These are phyloP conservation scores for Nephila pilipes DNA, from an alignment of 1,140 invertebrate genomes.

Conservation along the genomic window DNA sequence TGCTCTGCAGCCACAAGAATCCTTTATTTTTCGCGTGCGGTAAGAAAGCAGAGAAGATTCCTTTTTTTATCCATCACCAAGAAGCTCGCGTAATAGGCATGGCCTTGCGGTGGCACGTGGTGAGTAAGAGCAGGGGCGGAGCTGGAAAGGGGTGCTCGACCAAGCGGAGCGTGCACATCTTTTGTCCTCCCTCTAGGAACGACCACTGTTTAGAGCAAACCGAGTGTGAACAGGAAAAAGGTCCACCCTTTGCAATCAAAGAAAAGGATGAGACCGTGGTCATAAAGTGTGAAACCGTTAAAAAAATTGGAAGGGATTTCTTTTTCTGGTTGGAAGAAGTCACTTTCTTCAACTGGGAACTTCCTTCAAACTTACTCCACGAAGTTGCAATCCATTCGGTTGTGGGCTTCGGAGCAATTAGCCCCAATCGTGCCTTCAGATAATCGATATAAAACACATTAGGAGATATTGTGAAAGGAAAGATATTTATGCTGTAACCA, in stretches of 20 bases:
- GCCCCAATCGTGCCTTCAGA: not conserved
- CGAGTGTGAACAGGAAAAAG: constrained; percentile 58
- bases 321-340: not conserved
- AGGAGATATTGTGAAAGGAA: not conserved
- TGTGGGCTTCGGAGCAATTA: not conserved
- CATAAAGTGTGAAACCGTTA: constrained; percentile 60
- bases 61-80: not conserved
- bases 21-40: not conserved
- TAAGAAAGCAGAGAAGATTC: not conserved
- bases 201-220: constrained; percentile 3
- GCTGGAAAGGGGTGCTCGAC: not conserved
- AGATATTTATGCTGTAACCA: too few species aligned
- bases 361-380: not conserved
- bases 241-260: constrained; percentile 15
- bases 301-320: not conserved
- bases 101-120: constrained; percentile 38
- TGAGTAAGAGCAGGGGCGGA: not conserved
- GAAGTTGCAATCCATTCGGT: not conserved
- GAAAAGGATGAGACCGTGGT: not conserved
- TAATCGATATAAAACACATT: not conserved
- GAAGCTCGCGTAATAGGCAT: not conserved
- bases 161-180: constrained; percentile 28
- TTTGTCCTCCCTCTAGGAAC: constrained; percentile 26
- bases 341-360: not conserved
- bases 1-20: not conserved